Evolutionary conservation across 2,113 vertebrate species (phyloP).

Genomic region (Heterocephalus glaber): DNA sequence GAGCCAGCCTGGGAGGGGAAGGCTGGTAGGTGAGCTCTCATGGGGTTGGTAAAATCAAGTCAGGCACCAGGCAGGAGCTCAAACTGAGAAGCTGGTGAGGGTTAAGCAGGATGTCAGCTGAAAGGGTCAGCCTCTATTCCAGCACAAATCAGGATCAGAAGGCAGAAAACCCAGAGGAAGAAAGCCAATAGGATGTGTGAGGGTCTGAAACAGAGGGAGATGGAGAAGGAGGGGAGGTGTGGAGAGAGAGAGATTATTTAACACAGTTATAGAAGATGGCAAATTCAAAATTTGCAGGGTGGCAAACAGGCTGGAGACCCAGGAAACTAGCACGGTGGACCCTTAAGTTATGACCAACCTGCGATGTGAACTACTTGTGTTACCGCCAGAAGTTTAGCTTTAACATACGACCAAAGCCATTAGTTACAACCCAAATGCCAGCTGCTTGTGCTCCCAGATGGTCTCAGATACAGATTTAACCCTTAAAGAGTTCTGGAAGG

Average conservation of each 20-base stretch:
- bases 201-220: not conserved
- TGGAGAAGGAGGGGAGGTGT: fast-evolving
- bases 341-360: too few species aligned
- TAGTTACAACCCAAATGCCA: too few species aligned
- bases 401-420: too few species aligned
- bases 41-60: not conserved
- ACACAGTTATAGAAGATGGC: not conserved
- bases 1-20: not conserved
- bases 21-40: not conserved
- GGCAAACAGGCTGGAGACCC: not conserved
- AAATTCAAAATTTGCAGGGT: not conserved
- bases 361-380: too few species aligned
- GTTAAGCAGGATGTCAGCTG: not conserved
- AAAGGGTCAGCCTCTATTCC: not conserved
- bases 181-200: not conserved
- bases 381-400: too few species aligned
- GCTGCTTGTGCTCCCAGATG: too few species aligned
- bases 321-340: not conserved
- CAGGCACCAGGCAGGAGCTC: not conserved
- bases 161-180: slow-evolving; percentile 46
- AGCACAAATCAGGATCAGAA: not conserved
- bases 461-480: too few species aligned
- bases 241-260: not conserved
- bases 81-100: not conserved
- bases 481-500: too few species aligned